These are phyloP conservation scores for Micronisus gabar DNA, from an alignment of 2,113 vertebrate species.

Conservation along the genomic window DNA sequence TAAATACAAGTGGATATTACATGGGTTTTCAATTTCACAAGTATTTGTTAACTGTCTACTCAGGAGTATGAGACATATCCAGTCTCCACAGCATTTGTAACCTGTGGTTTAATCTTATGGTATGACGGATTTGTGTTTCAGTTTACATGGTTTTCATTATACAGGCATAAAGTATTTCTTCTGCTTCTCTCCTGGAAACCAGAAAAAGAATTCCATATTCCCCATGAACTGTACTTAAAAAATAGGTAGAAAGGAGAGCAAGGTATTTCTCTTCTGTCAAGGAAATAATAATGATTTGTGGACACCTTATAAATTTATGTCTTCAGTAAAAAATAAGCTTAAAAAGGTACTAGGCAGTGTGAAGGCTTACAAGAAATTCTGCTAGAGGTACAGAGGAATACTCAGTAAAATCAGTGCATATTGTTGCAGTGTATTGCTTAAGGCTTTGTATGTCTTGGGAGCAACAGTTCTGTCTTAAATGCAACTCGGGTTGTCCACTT, in stretches of 20 bases:
- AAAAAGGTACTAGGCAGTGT: neutral
- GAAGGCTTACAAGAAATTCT: neutral
- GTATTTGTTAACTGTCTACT: neutral
- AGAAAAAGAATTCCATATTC: neutral
- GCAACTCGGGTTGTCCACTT: neutral
- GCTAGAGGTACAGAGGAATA: neutral
- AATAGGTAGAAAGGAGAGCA: neutral
- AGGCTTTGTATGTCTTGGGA: neutral
- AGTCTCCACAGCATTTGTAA: neutral
- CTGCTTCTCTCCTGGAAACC: neutral
- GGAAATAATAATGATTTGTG: neutral
- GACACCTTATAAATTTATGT: neutral
- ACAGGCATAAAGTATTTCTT: neutral
- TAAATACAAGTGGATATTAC: neutral
- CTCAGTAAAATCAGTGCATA: neutral
- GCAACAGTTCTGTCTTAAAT: neutral
- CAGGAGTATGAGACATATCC: neutral
- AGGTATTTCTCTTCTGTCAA: neutral
- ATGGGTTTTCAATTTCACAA: neutral
- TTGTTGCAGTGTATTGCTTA: neutral
- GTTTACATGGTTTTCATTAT: neutral
- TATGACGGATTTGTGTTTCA: neutral
- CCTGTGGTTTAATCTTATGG: neutral
- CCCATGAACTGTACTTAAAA: neutral
- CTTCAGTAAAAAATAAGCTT: neutral